Evolutionary conservation across 1,140 invertebrate genomes (phyloP).

Genomic region (Gonioctena quinquepunctata): DNA sequence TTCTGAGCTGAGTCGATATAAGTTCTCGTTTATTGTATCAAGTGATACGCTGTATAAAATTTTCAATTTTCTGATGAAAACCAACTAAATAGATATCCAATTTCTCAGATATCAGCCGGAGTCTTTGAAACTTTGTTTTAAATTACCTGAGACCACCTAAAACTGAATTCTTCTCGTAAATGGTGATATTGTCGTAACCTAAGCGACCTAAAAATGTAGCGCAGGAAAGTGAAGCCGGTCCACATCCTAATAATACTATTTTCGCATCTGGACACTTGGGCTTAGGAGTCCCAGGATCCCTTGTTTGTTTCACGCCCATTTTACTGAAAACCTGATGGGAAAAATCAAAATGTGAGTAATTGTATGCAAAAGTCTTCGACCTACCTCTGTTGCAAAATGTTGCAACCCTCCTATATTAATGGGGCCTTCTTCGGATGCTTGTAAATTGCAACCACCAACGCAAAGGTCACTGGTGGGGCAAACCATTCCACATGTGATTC

Average conservation of each 20-base stretch:
- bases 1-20: too few species aligned
- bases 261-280: conserved; percentile 68
- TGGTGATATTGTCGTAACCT: conserved; percentile 88
- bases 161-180: conserved; percentile 89
- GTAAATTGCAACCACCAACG: conserved; percentile 95
- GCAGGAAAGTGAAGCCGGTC: conserved; percentile 95
- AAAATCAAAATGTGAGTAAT: neutral
- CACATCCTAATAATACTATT: conserved; percentile 91
- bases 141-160: conserved; percentile 86
- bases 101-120: too few species aligned
- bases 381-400: conserved; percentile 94
- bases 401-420: conserved; percentile 99
- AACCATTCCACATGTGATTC: conserved; percentile 97
- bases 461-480: conserved; percentile 98
- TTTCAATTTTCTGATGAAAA: too few species aligned
- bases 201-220: conserved; percentile 92
- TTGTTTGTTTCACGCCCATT: conserved; percentile 88
- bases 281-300: conserved; percentile 68
- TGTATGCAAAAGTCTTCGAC: neutral
- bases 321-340: conserved; percentile 80
- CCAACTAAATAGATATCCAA: too few species aligned
- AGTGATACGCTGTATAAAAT: too few species aligned
- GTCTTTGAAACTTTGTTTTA: neutral
- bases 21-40: too few species aligned
- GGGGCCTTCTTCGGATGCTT: conserved; percentile 92